Conservation (phyloP, 2,113 vertebrate species). For the Eublepharis macularius region DNA sequence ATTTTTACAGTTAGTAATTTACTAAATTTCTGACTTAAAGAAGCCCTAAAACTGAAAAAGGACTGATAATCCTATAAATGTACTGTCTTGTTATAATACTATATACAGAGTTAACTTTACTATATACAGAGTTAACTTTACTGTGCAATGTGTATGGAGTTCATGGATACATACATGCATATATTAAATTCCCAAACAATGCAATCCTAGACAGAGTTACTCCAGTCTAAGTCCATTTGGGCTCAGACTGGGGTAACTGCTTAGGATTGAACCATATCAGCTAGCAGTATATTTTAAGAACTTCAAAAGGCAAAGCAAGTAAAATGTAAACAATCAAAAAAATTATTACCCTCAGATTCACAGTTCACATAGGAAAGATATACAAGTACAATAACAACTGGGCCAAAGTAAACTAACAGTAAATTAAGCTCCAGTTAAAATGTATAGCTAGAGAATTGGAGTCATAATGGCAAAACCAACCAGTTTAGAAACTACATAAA, state of each 20-base stretch:
- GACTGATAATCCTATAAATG: not conserved
- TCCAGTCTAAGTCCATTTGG: too few relatives aligned
- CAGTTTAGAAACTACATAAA: not conserved
- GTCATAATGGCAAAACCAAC: not conserved
- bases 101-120: too few relatives aligned
- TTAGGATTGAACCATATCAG: not conserved
- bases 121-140: too few relatives aligned
- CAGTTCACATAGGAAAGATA: not conserved
- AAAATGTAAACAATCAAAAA: not conserved
- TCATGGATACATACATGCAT: too few relatives aligned
- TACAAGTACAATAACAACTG: not conserved
- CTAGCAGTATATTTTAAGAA: not conserved
- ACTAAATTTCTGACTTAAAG: not conserved
- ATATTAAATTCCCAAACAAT: too few relatives aligned
- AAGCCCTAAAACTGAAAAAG: constrained; percentile 5
- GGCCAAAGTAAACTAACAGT: not conserved
- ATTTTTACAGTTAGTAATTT: not conserved
- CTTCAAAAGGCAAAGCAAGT: not conserved
- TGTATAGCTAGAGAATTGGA: not conserved
- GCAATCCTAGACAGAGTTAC: too few relatives aligned
- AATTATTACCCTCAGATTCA: not conserved
- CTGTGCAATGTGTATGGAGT: too few relatives aligned
- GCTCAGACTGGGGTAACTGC: too few relatives aligned
- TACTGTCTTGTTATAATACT: too few relatives aligned
- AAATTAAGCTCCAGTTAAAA: not conserved